Percentiles rank a stretch among this genome's conserved stretches.
phyloP scores from a whole-genome alignment of 1,140 invertebrate species.

The Rhagoletis pomonella region DNA sequence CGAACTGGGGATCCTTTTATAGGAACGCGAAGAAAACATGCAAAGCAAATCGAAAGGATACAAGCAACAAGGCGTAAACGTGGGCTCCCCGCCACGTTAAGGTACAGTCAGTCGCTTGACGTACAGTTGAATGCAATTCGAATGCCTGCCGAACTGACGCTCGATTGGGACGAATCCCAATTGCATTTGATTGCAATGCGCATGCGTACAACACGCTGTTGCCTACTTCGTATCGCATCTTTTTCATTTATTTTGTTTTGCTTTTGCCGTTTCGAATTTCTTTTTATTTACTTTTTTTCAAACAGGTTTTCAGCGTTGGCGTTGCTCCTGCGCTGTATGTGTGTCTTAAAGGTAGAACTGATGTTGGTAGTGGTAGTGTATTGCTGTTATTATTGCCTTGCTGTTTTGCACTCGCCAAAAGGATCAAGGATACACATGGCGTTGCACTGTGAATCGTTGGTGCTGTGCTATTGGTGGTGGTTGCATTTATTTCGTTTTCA shows the following conservation, averaged over 20 bases:
- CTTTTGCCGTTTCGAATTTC: neutral
- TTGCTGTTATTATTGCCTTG: neutral
- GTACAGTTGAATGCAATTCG: neutral
- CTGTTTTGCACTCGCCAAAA: neutral
- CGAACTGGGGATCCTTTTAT: neutral
- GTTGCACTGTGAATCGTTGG: neutral
- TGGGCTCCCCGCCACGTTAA: conserved; percentile 4
- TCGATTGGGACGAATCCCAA: neutral
- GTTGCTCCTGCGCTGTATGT: neutral
- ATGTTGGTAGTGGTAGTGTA: neutral
- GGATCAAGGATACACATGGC: conserved; percentile 33
- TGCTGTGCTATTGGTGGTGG: neutral
- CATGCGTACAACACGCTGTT: conserved; percentile 40
- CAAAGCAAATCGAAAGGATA: conserved; percentile 23
- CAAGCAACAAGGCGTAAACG: neutral
- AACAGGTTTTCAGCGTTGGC: conserved; percentile 48
- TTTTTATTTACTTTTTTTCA: conserved; percentile 44
- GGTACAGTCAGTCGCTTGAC: neutral
- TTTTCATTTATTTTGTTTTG: conserved; percentile 18
- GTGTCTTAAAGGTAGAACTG: neutral
- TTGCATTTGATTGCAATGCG: conserved; percentile 24
- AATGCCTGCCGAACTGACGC: neutral
- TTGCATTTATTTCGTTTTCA: neutral
- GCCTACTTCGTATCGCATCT: neutral
- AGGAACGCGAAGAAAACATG: neutral